A percentile compares a stretch with the other conserved stretches of the same genome.
These are phyloP conservation scores for Nemapogon koenigi DNA, from an alignment of 2,888 invertebrate species.

Conservation along the genomic window DNA sequence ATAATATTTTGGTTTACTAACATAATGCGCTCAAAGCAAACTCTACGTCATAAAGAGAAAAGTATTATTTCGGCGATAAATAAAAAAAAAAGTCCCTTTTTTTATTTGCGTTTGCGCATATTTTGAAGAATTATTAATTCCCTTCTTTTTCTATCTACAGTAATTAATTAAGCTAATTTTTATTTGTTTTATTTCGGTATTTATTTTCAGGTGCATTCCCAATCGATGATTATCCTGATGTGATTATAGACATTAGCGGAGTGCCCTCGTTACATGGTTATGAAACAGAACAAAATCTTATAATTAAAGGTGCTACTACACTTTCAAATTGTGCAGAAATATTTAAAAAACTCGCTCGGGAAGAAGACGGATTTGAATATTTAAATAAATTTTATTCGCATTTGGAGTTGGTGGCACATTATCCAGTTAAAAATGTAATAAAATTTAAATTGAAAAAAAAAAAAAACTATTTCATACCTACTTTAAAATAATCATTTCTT, in stretches of 20 bases:
- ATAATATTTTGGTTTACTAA: too few relatives aligned
- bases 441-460: not conserved
- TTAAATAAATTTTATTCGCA: conserved; percentile 6
- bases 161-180: not conserved
- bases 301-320: conserved; percentile 7
- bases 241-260: conserved; percentile 9
- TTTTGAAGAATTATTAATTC: not conserved
- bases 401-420: conserved; percentile 9
- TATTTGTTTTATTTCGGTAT: not conserved
- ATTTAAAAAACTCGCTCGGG: not conserved
- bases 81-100: too few relatives aligned
- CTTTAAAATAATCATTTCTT: not conserved
- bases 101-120: too few relatives aligned
- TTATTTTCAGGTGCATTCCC: conserved; percentile 9
- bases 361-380: conserved; percentile 6
- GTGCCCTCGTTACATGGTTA: conserved; percentile 6
- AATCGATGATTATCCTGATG: conserved; percentile 7
- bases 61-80: too few relatives aligned
- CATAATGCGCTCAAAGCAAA: too few relatives aligned
- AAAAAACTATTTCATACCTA: not conserved
- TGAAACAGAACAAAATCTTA: conserved; percentile 7
- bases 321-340: conserved; percentile 3
- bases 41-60: too few relatives aligned
- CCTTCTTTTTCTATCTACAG: not conserved
- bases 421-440: conserved; percentile 11